Base-by-base conservation (phyloP, 2,797 vertebrate species). In the Syngnathus acus region DNA sequence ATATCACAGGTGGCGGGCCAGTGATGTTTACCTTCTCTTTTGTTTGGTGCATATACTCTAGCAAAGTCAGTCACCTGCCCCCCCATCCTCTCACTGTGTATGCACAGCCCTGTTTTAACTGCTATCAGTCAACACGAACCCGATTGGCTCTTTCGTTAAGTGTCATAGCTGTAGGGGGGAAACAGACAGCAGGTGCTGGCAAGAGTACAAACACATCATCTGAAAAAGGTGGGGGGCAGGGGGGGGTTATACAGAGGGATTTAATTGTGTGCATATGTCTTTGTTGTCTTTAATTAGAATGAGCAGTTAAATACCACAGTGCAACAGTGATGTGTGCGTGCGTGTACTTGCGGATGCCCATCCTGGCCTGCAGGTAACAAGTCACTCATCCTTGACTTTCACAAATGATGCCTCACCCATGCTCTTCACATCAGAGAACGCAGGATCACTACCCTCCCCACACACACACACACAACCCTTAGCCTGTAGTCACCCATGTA, bases 361-460 rank as follows among this genome's bases (percentile, higher is more conserved):
- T 74, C 65, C 50, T 65, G 67, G 69, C 76, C 72, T 79, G 72
- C n/a, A 66, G 77, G 71, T 80, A 78, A 80, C 66, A 39, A 65
- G 74, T 77, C 68, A 42, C 54, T 81, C 68, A 66, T 54, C 1
- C 5, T 68, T 73, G 62, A 26, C 42, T 51, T 79, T 63, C 68
- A 65, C 68, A 51, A 45, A 64, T 69, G 72, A 84, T 91, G 85
- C 90, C 72, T 90, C 87, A 84, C 65, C 57, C 62, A 4, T 70
- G 66, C 59, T 66, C 45, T 64, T 74, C 6, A 5, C 68, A 65
- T 67, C 66, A 64, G 60, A 63, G 70, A 79, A 70, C 82, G 73
- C 60, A 66, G 76, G 75, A 86, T 77, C 57, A 70, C 74, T 76
- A 38, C 9, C 26, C 72, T 19, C 62, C 58, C 40, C 37, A 10